Conservation (phyloP, 2,888 invertebrate genomes). For the Palloptera scutellata region DNA sequence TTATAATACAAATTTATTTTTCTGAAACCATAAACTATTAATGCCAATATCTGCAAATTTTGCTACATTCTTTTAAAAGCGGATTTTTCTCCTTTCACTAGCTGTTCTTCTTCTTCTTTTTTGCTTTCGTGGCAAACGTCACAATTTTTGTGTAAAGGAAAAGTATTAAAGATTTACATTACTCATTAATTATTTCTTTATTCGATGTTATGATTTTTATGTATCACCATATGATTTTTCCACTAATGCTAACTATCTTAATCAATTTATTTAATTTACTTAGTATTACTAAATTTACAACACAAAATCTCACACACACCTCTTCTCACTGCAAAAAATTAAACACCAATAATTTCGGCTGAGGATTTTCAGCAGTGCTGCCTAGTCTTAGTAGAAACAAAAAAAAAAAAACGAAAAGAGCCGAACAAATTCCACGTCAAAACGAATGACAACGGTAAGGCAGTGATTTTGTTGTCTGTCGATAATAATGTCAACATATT, state of each 20-base stretch:
- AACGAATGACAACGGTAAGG: not conserved
- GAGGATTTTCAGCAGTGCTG: conserved; percentile 28
- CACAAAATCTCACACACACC: conserved; percentile 41
- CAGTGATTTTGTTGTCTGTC: too few relatives aligned
- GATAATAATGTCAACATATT: too few relatives aligned
- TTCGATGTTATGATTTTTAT: too few relatives aligned
- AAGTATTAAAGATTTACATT: too few relatives aligned
- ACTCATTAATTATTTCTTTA: too few relatives aligned
- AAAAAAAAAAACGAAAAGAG: conserved; percentile 26
- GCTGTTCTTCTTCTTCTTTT: conserved; percentile 6
- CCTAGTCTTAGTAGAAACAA: conserved; percentile 41
- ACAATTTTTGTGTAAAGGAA: conserved; percentile 21
- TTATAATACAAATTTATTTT: too few relatives aligned
- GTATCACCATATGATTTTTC: too few relatives aligned
- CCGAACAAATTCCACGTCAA: conserved; percentile 39
- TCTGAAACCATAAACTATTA: too few relatives aligned
- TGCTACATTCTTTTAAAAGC: too few relatives aligned
- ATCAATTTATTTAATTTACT: too few relatives aligned
- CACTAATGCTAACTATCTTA: not conserved
- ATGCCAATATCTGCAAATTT: too few relatives aligned
- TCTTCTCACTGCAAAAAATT: conserved; percentile 43
- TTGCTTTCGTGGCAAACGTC: conserved; percentile 52
- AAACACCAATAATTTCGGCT: conserved; percentile 46
- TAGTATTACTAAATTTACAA: not conserved
- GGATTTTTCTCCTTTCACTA: too few relatives aligned